phyloP scores from a whole-genome alignment of 2,888 invertebrate species.

The Leptothorax acervorum region DNA sequence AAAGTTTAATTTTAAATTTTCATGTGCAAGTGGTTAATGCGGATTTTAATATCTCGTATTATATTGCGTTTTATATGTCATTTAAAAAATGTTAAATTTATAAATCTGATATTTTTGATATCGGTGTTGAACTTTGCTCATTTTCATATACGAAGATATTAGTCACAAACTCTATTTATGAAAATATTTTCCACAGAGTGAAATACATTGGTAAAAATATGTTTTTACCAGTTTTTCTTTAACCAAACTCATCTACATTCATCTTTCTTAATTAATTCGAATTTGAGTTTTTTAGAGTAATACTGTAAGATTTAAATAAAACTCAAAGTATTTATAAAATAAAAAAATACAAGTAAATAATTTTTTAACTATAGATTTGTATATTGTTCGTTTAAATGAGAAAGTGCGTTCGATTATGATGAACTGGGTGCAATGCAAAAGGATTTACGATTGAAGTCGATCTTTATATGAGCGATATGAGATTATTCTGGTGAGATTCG shows the following conservation, averaged over 20 bases:
- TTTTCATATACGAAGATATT: constrained; percentile 34
- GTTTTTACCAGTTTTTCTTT: background rate
- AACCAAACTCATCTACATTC: background rate
- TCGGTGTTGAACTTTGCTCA: background rate
- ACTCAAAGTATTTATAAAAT: background rate
- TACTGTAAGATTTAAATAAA: background rate
- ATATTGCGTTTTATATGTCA: constrained; percentile 28
- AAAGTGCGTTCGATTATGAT: background rate
- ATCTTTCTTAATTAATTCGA: background rate
- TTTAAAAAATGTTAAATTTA: constrained; percentile 26
- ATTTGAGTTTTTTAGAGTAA: background rate
- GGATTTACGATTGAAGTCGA: constrained; percentile 24
- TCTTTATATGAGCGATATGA: constrained; percentile 45
- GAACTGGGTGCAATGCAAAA: background rate
- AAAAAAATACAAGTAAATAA: background rate
- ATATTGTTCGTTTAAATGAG: background rate
- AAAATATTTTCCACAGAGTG: background rate
- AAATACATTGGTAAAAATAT: background rate
- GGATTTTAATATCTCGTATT: constrained; percentile 31
- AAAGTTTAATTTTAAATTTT: constrained; percentile 36
- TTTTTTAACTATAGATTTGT: background rate
- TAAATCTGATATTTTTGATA: constrained; percentile 29
- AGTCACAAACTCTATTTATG: background rate
- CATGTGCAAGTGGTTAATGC: background rate
- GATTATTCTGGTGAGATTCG: constrained; percentile 47